Evolutionary conservation across 2,888 invertebrate genomes (phyloP).

Genomic region (Lasius platythorax): DNA sequence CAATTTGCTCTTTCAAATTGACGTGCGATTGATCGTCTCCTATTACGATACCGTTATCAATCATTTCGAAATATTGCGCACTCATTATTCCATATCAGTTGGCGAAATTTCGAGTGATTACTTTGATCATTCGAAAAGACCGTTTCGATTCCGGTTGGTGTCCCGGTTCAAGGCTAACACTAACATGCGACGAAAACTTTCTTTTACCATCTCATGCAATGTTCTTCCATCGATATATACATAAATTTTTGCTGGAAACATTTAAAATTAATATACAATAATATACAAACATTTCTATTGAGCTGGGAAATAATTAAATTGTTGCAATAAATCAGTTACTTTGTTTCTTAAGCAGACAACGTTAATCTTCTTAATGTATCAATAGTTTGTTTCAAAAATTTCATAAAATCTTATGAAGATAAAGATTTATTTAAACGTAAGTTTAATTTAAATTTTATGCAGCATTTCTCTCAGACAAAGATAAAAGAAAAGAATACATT

Average conservation of each 20-base stretch:
- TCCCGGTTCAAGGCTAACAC: conserved; percentile 10
- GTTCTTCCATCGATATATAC: neutral
- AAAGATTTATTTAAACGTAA: neutral
- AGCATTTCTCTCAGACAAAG: neutral
- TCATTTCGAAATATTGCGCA: conserved; percentile 31
- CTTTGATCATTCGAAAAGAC: neutral
- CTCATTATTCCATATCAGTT: conserved; percentile 40
- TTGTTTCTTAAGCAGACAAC: neutral
- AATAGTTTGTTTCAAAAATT: neutral
- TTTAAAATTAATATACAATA: conserved; percentile 3
- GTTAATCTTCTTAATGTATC: neutral
- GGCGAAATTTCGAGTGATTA: conserved; percentile 39
- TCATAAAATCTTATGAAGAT: neutral
- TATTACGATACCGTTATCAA: conserved; percentile 55
- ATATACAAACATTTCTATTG: neutral
- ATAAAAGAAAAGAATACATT: neutral
- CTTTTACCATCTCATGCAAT: neutral
- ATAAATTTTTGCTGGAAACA: neutral
- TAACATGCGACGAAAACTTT: neutral
- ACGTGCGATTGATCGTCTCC: conserved; percentile 20
- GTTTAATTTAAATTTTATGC: conserved; percentile 2
- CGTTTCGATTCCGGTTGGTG: conserved; percentile 1
- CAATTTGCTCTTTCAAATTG: neutral
- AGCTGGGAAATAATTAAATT: neutral
- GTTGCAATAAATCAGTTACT: neutral